phyloP scores from a whole-genome alignment of 1,140 invertebrate species.

The Oncopodura yosiiana region DNA sequence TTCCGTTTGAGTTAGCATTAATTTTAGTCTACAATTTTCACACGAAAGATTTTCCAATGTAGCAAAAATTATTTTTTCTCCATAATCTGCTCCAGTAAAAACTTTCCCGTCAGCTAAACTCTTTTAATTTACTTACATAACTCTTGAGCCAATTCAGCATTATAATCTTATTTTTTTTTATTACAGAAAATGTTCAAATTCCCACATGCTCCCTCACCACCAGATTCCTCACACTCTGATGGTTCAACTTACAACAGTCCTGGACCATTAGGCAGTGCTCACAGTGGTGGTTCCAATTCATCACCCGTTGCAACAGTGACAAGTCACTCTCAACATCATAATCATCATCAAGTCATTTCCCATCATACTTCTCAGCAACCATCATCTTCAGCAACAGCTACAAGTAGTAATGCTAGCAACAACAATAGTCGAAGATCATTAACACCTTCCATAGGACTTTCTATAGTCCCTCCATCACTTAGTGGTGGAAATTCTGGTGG shows the following conservation, averaged over 20 bases:
- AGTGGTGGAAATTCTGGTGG: not conserved
- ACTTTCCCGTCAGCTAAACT: not conserved
- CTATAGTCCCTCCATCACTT: too few relatives aligned
- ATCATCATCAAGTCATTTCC: constrained; percentile 4
- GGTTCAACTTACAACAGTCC: constrained; percentile 28
- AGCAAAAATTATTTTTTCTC: too few relatives aligned
- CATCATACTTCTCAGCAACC: not conserved
- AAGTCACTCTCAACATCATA: constrained; percentile 1
- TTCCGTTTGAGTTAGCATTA: not conserved
- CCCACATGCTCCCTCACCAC: constrained; percentile 29
- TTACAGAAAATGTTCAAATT: constrained; percentile 31
- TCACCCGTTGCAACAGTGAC: constrained; percentile 13
- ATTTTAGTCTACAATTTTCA: not conserved
- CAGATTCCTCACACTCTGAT: constrained; percentile 29
- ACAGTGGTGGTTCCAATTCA: not conserved
- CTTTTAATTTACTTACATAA: too few relatives aligned
- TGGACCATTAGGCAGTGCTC: constrained; percentile 3
- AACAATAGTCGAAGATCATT: not conserved
- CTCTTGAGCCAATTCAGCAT: not conserved
- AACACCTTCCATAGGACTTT: too few relatives aligned
- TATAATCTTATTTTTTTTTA: constrained; percentile 6
- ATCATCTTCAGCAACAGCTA: not conserved
- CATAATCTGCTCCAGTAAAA: not conserved
- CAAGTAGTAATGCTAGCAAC: constrained; percentile 1
- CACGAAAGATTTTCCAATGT: not conserved